These are phyloP conservation scores for mouse (Mus musculus) DNA, from an alignment of 2,113 vertebrate species.

Conservation along the genomic window GRCm39 chr15:81766501-81767000, in stretches of 20 bases:
- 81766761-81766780: background rate
- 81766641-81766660: background rate
- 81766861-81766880: background rate
- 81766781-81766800: background rate
- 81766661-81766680: background rate
- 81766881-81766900: background rate
- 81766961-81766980: background rate
- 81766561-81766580: background rate
- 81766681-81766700: background rate
- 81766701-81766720: background rate
- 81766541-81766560: background rate
- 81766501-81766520: background rate
- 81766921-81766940: background rate
- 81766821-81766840: background rate
- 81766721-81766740: background rate
- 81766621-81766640: background rate
- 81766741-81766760: background rate
- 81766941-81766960: background rate
- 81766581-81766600: background rate
- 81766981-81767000: background rate
- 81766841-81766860: background rate
- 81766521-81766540: background rate
- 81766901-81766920: background rate
- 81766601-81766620: background rate
- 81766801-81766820: background rate